phyloP scores from a whole-genome alignment of 1,140 invertebrate species.

The Cecropterus lyciades region DNA sequence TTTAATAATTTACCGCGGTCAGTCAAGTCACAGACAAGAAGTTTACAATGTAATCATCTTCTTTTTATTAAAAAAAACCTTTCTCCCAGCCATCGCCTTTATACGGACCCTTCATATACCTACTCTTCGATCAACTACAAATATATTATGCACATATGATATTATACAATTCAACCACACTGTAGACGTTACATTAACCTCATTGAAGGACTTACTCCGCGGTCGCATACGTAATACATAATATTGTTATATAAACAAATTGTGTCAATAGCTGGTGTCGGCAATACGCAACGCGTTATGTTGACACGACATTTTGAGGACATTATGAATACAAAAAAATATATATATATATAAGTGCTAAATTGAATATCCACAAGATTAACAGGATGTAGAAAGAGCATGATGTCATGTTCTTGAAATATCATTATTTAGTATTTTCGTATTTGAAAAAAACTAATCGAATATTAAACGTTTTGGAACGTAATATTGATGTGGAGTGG shows the following conservation, averaged over 20 bases:
- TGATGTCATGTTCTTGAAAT: not conserved
- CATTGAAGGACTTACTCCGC: slow-evolving; percentile 11
- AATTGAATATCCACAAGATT: slow-evolving; percentile 5
- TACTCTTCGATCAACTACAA: too few relatives aligned
- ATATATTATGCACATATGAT: too few relatives aligned
- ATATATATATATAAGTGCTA: slow-evolving; percentile 7
- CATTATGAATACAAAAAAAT: not conserved
- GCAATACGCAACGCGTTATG: slow-evolving; percentile 10
- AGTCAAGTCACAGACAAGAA: too few relatives aligned
- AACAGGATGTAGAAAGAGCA: slow-evolving; percentile 9
- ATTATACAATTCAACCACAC: not conserved
- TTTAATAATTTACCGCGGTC: too few relatives aligned
- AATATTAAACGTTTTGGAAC: not conserved
- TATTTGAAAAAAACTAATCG: not conserved
- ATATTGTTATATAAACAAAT: slow-evolving; percentile 37
- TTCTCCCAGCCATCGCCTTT: too few relatives aligned
- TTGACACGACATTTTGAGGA: slow-evolving; percentile 20
- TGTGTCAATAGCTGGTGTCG: slow-evolving; percentile 38
- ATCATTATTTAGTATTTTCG: not conserved
- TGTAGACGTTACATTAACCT: slow-evolving; percentile 21
- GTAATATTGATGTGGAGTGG: not conserved
- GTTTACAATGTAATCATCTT: too few relatives aligned
- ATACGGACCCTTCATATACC: too few relatives aligned
- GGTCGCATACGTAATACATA: slow-evolving; percentile 14
- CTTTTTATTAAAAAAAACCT: too few relatives aligned